A percentile compares a stretch with the other conserved stretches of the same genome.
Conservation (phyloP, 2,888 invertebrate species). For the Ochropacha duplaris region DNA sequence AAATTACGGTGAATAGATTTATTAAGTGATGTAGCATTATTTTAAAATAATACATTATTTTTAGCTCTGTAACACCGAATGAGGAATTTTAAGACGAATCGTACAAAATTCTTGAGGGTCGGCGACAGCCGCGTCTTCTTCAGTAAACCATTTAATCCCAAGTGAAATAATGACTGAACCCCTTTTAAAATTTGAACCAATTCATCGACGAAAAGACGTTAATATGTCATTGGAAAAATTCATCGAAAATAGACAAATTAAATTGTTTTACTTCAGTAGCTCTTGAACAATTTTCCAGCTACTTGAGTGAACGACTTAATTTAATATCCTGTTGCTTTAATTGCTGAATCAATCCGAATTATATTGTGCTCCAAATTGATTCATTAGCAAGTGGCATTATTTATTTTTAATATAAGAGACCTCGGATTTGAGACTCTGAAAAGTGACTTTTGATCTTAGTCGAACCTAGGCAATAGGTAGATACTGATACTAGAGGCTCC, state of each 20-base stretch:
- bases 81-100: conserved; percentile 25
- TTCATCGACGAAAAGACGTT: conserved; percentile 9
- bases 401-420: too few relatives aligned
- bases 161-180: conserved; percentile 43
- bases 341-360: neutral
- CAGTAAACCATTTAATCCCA: conserved; percentile 45
- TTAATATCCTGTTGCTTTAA: neutral
- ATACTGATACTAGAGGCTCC: too few relatives aligned
- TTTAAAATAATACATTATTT: too few relatives aligned
- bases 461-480: too few relatives aligned
- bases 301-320: neutral
- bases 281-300: neutral
- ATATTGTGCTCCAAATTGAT: too few relatives aligned
- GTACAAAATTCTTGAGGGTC: conserved; percentile 33
- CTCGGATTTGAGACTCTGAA: too few relatives aligned
- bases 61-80: too few relatives aligned
- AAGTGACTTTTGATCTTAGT: too few relatives aligned
- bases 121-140: conserved; percentile 34
- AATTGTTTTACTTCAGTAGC: neutral
- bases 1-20: too few relatives aligned
- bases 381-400: too few relatives aligned
- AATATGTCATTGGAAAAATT: conserved; percentile 14
- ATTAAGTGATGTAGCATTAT: too few relatives aligned
- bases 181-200: conserved; percentile 22
- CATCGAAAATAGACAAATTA: neutral